Conservation (phyloP, 1,140 invertebrate genomes). For the Drosophila asahinai region DNA sequence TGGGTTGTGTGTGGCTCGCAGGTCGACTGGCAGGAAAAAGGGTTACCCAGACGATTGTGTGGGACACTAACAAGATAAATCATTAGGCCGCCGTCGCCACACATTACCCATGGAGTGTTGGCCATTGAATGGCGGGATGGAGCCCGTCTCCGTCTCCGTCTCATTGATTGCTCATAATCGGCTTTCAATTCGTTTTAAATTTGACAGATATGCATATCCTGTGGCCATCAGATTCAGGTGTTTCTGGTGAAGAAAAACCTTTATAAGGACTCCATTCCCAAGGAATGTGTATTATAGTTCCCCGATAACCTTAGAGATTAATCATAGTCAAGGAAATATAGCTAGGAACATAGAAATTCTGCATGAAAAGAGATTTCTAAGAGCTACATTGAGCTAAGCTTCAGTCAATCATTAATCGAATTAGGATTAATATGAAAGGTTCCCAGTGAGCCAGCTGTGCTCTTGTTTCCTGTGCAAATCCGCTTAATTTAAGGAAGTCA, state of each 20-base stretch:
- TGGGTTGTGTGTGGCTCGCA: neutral
- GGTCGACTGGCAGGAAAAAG: conserved; percentile 4
- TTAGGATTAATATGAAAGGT: neutral
- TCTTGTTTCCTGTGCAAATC: conserved; percentile 2
- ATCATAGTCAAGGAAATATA: neutral
- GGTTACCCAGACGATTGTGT: conserved; percentile 1
- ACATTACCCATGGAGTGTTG: conserved; percentile 20
- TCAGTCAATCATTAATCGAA: neutral
- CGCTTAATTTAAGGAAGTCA: neutral
- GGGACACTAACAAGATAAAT: conserved; percentile 45
- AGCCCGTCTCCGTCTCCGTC: neutral
- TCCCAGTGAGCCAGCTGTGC: neutral
- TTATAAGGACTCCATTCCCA: too few species aligned
- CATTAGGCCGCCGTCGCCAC: conserved; percentile 18
- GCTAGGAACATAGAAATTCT: too few species aligned
- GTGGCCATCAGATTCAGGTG: conserved; percentile 12
- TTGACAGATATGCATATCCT: conserved; percentile 22
- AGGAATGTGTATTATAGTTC: too few species aligned
- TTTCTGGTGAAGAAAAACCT: neutral
- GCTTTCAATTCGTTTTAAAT: conserved; percentile 31
- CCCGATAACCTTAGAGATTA: too few species aligned
- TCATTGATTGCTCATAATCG: conserved; percentile 31
- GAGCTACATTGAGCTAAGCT: too few species aligned
- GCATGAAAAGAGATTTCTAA: too few species aligned
- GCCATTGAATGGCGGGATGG: conserved; percentile 10